These are phyloP conservation scores for Tychaedon coryphoeus DNA, from an alignment of 2,113 vertebrate species.

Conservation along the genomic window DNA sequence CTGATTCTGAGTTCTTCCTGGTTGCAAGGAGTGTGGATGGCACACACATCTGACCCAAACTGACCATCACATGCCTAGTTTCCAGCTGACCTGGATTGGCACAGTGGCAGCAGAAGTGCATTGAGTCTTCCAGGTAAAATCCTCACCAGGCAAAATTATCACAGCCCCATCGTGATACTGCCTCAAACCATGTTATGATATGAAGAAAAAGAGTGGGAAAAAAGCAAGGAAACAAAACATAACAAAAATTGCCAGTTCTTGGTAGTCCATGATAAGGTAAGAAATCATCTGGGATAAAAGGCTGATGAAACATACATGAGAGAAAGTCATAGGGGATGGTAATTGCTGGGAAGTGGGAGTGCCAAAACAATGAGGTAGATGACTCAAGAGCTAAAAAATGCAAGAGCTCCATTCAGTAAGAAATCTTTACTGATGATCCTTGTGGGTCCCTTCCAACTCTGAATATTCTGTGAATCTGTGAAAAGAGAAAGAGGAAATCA, in stretches of 20 bases:
- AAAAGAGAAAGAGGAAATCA: not conserved
- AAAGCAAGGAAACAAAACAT: not conserved
- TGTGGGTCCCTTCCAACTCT: not conserved
- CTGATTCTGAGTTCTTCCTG: not conserved
- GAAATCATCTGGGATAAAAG: not conserved
- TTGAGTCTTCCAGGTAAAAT: not conserved
- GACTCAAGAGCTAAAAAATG: not conserved
- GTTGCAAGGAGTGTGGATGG: not conserved
- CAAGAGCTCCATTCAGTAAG: not conserved
- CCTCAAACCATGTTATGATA: not conserved
- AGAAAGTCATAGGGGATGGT: not conserved
- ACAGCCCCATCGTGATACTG: not conserved
- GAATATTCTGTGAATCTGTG: not conserved
- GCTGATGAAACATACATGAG: not conserved
- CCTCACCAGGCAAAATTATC: not conserved
- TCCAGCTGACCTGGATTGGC: not conserved
- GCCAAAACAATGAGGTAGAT: not conserved
- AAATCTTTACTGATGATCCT: not conserved
- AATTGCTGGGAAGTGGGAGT: not conserved
- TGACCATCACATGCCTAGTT: fast-evolving
- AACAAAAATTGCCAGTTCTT: not conserved
- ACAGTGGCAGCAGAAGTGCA: not conserved
- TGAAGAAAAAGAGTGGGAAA: not conserved
- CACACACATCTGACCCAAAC: not conserved
- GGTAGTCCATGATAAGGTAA: no score